A percentile compares a stretch with the other conserved stretches of the same genome.
phyloP scores from a whole-genome alignment of 1,140 invertebrate species.

The Drosophila nasuta region DNA sequence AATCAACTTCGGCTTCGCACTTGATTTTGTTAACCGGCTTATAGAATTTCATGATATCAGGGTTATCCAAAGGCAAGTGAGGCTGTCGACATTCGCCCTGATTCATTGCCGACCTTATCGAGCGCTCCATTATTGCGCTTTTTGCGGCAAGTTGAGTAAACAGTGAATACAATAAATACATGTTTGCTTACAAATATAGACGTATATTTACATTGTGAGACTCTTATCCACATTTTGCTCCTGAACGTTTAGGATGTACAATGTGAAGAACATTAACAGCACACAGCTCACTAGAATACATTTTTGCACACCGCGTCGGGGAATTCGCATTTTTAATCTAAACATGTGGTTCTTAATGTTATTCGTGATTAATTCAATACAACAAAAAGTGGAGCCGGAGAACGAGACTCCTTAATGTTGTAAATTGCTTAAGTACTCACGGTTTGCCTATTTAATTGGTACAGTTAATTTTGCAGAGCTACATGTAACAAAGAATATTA shows the following conservation, averaged over 20 bases:
- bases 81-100: conserved; percentile 88
- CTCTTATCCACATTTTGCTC: conserved; percentile 37
- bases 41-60: conserved; percentile 89
- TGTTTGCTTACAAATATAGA: conserved; percentile 1
- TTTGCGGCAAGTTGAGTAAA: neutral
- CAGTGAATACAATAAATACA: conserved; percentile 10
- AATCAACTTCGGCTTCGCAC: conserved; percentile 87
- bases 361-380: conserved; percentile 12
- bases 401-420: neutral
- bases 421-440: neutral
- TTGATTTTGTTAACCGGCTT: conserved; percentile 87
- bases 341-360: neutral
- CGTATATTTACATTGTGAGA: conserved; percentile 51
- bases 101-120: conserved; percentile 80
- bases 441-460: neutral
- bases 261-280: conserved; percentile 20
- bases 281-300: conserved; percentile 11
- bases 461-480: neutral
- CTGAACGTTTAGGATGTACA: conserved; percentile 26
- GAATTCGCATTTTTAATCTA: conserved; percentile 39
- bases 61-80: conserved; percentile 87
- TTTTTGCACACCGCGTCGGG: conserved; percentile 34
- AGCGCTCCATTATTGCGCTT: conserved; percentile 84
- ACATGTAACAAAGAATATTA: neutral
- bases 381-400: too few relatives aligned